Base-by-base conservation (phyloP, 2,797 vertebrate genomes). In the Salarias fasciatus region DNA sequence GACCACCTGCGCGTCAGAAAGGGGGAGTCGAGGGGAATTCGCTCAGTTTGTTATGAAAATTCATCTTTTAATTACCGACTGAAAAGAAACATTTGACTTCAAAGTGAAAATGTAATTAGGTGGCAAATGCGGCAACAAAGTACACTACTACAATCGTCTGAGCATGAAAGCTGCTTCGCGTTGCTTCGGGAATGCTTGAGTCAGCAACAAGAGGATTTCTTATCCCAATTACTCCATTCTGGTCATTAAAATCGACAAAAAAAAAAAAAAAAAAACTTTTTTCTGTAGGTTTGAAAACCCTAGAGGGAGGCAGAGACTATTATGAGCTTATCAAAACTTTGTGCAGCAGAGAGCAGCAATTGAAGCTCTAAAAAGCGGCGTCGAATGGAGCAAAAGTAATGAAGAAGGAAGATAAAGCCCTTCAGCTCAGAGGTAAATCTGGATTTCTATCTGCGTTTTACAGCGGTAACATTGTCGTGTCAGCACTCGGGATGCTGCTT, bases 1-100 rank as follows among this genome's bases (percentile, higher is more conserved):
- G 81, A 99, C 94, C 82, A 99, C 94, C 97, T 99, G 91, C 31
- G 47, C 70, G 88, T 74, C 3, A n/a, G 12, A 37, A 53, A 63
- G 72, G 14, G 43, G 52, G 50, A 36, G 31, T 31, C 15, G 38
- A 43, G 8, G 31, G 12, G 18, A 24, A 24, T 18, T 36, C 6
- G 70, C 55, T 59, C 38, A 0, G 0, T 33, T 33, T 46, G 28
- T 8, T 44, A 14, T 0, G 29, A 6, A 3, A 18, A 6, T 11
- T 68, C 8, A 30, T 42, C 11, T 8, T 41, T 36, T 42, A 46
- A 69, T 60, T 66, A 68, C 35, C 6, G 6, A 18, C 28, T n/a
- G 24, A 9, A 50, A 15, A 44, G 37, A 12, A 61, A 62, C 53
- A 63, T 63, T 59, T 54, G 9, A 15, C 50, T 36, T 54, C 15